Evolutionary conservation across 2,797 vertebrate genomes (phyloP), one percentile per base, ranked within the genome.

Genomic region (Phrynocephalus forsythii): DNA sequence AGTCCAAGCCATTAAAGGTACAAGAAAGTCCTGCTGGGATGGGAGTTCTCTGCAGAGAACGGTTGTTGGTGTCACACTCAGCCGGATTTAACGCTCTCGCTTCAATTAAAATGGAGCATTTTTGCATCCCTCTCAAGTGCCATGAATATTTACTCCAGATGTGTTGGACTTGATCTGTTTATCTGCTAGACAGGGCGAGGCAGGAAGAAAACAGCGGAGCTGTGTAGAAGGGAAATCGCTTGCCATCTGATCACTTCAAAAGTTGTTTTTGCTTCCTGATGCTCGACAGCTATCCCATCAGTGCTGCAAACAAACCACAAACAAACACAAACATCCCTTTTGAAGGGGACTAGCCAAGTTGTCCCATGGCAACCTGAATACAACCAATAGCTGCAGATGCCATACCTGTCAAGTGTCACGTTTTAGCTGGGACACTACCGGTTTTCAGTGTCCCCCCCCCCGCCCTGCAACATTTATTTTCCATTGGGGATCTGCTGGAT

Each of bases 101-200:
- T 87, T 79, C 81, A 87, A 79, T 28, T 69, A 89, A 80, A 6
- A n/a, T 88, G 1, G 44, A 68, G 30, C 85, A 72, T 87, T 30
- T 91, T 85, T 92, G 82, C 84, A 75, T 90, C 79, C 83, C 85
- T 88, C 82, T 84, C 84, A 87, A 87, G 71, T 90, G 83, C 30
- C 3, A 85, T 18, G 88, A 89, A 83, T 79, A 92, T 60, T 85
- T 92, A 72, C 87, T 38, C 52, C 69, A 92, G 91, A 85, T 86
- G 86, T 72, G 88, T 78, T 90, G 56, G 83, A 24, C 78, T 60
- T 76, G 79, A 90, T 66, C 83, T 13, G 6, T 77, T 20, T 10
- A 22, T 30, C 26, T 52, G 18, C 52, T 56, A 56, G 13, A n/a
- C 48, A 44, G 38, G 11, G 28, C n/a, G 33, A 15, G 20, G 10